A percentile compares a stretch with the other conserved stretches of the same genome.
phyloP scores from a whole-genome alignment of 2,797 vertebrate species.

The Eutrigla gurnardus region DNA sequence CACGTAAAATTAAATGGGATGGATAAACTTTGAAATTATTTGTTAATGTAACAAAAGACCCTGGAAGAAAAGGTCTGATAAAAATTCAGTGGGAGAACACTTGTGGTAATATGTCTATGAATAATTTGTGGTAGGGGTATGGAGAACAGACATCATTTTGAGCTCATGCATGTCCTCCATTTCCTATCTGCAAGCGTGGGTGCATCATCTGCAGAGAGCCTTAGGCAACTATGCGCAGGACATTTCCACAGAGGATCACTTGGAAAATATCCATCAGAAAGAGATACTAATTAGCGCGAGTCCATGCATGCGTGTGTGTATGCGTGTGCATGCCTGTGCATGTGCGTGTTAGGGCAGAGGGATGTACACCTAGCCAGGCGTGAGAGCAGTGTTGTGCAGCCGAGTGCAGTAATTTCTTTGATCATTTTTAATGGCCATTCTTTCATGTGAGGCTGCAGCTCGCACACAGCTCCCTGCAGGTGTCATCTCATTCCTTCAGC shows the following conservation, averaged over 20 bases:
- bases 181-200: conserved; percentile 80
- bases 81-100: conserved; percentile 61
- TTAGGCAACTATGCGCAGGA: conserved; percentile 79
- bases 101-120: conserved; percentile 67
- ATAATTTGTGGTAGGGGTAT: conserved; percentile 77
- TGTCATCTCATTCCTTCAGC: conserved; percentile 84
- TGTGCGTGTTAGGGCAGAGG: conserved; percentile 60
- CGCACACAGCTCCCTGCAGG: conserved; percentile 84
- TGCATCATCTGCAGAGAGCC: conserved; percentile 77
- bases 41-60: conserved; percentile 47
- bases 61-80: conserved; percentile 44
- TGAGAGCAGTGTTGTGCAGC: conserved; percentile 81
- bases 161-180: conserved; percentile 76
- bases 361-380: conserved; percentile 79
- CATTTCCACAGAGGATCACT: conserved; percentile 82
- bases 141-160: conserved; percentile 73
- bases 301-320: conserved; percentile 51
- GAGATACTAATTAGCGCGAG: conserved; percentile 81
- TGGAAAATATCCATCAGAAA: conserved; percentile 82
- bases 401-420: conserved; percentile 86
- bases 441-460: conserved; percentile 84
- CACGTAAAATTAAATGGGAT: conserved; percentile 18
- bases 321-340: conserved; percentile 30
- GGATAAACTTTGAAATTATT: conserved; percentile 28
- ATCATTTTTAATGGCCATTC: conserved; percentile 84